A percentile compares a stretch with the other conserved stretches of the same genome.
These are phyloP conservation scores for Pterocles gutturalis DNA, from an alignment of 2,113 vertebrate species.

Conservation along the genomic window DNA sequence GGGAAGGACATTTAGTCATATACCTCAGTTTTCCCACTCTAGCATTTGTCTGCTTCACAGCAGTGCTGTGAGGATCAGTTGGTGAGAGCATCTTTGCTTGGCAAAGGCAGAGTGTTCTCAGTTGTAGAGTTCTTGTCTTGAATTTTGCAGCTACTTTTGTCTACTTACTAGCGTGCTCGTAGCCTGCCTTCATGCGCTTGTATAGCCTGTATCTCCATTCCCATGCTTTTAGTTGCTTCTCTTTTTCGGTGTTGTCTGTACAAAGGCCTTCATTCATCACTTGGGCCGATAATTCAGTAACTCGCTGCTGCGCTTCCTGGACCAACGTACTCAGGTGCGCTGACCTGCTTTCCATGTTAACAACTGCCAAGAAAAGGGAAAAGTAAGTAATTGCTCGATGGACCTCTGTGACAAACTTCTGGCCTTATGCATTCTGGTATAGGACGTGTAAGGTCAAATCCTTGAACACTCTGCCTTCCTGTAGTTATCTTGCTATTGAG, in stretches of 20 bases:
- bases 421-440: rapidly evolving
- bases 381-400: not conserved
- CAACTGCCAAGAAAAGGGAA: slow-evolving; percentile 76
- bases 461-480: not conserved
- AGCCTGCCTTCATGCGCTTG: slow-evolving; percentile 90
- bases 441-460: not conserved
- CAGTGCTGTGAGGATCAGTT: not conserved
- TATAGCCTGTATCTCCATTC: slow-evolving; percentile 93
- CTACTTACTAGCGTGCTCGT: slow-evolving; percentile 92
- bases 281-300: slow-evolving; percentile 84
- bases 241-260: slow-evolving; percentile 84
- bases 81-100: not conserved
- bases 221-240: slow-evolving; percentile 92
- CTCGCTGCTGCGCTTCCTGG: slow-evolving; percentile 88
- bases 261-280: slow-evolving; percentile 82
- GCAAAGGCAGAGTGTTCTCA: not conserved
- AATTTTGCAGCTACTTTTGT: not conserved
- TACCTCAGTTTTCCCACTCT: not conserved
- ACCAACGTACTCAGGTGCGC: slow-evolving; percentile 85
- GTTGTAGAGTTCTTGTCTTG: not conserved
- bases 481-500: not conserved
- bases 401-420: not conserved
- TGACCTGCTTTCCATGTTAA: slow-evolving; percentile 86
- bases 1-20: not conserved
- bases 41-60: not conserved